Evolutionary conservation across 2,113 vertebrate species (phyloP).

Genomic region (Ciconia maguari): DNA sequence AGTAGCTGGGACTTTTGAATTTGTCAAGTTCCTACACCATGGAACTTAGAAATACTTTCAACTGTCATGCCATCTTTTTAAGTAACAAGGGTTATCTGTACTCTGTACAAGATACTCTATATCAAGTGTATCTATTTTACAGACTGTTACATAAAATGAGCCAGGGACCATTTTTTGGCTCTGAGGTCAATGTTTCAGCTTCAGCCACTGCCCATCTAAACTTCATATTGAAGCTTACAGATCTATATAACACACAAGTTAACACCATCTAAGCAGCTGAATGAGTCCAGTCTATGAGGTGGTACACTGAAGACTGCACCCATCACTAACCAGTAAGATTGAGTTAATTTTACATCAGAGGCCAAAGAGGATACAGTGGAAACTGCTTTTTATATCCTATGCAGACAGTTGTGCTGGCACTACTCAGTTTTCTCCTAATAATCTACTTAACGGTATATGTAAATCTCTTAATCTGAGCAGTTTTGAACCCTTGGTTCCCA

Average conservation of each 20-base stretch:
- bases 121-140: not conserved
- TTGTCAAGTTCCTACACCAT: not conserved
- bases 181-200: not conserved
- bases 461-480: not conserved
- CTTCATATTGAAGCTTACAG: not conserved
- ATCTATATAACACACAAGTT: not conserved
- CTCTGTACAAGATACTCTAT: not conserved
- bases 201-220: not conserved
- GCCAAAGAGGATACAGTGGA: not conserved
- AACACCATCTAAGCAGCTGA: not conserved
- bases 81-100: not conserved
- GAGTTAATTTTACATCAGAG: not conserved
- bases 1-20: not conserved
- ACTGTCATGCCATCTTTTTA: not conserved
- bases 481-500: not conserved
- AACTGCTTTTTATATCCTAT: not conserved
- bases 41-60: not conserved
- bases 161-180: not conserved
- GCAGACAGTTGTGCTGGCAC: not conserved
- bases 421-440: not conserved
- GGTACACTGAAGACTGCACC: not conserved
- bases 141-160: not conserved
- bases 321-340: rapidly evolving
- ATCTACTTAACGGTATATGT: not conserved
- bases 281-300: not conserved